phyloP scores from a whole-genome alignment of 2,888 invertebrate genomes.

The Bruchidius siliquastri region DNA sequence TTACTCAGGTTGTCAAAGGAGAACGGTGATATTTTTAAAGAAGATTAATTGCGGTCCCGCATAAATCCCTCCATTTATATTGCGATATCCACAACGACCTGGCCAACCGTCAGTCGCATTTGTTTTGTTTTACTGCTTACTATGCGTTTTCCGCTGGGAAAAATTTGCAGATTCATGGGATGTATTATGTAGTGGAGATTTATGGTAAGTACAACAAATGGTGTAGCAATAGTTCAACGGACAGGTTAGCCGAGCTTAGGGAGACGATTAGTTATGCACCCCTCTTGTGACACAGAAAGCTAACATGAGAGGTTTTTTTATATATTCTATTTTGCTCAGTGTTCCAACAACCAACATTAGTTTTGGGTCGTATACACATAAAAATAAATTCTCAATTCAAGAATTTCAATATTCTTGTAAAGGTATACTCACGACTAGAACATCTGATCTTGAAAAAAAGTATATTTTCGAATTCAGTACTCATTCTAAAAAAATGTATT shows the following conservation, averaged over 20 bases:
- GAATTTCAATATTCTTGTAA: too few relatives aligned
- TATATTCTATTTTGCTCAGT: too few relatives aligned
- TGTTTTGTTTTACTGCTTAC: not conserved
- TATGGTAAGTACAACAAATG: not conserved
- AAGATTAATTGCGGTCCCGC: not conserved
- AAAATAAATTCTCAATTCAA: too few relatives aligned
- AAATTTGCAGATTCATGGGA: not conserved
- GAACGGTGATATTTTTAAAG: not conserved
- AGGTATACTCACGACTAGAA: too few relatives aligned
- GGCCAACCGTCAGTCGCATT: not conserved
- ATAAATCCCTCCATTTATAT: not conserved
- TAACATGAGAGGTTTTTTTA: too few relatives aligned
- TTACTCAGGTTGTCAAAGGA: not conserved
- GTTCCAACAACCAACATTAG: too few relatives aligned
- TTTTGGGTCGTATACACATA: too few relatives aligned
- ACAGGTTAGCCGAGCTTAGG: not conserved
- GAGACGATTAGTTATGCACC: too few relatives aligned
- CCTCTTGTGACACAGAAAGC: too few relatives aligned
- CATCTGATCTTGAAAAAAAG: too few relatives aligned
- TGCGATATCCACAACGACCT: not conserved
- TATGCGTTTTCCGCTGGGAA: not conserved
- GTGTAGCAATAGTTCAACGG: not conserved
- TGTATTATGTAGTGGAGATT: not conserved
- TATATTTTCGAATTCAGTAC: too few relatives aligned
- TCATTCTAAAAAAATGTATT: too few relatives aligned